Conservation (phyloP, 2,113 vertebrate genomes). For the crab-eating macaque (Macaca fascicularis) region T2T-MFA8v1.1 NC_088389.1:56552501-56553000, state of each 20-base stretch:
- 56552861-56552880: not conserved
- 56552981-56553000: not conserved
- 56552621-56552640: not conserved
- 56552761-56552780: not conserved
- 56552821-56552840: not conserved
- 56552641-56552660: not conserved
- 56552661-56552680: not conserved
- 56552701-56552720: not conserved
- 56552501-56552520: too few relatives aligned
- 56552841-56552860: not conserved
- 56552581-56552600: not conserved
- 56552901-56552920: not conserved
- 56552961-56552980: not conserved
- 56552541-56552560: not conserved
- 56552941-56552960: not conserved
- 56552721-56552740: not conserved
- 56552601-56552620: not conserved
- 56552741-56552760: not conserved
- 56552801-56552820: not conserved
- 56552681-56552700: not conserved
- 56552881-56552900: not conserved
- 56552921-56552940: not conserved
- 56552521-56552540: not conserved
- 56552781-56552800: not conserved
- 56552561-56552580: not conserved